Base-by-base conservation (phyloP, 2,888 invertebrate species). In the Drosophila borborema region DNA sequence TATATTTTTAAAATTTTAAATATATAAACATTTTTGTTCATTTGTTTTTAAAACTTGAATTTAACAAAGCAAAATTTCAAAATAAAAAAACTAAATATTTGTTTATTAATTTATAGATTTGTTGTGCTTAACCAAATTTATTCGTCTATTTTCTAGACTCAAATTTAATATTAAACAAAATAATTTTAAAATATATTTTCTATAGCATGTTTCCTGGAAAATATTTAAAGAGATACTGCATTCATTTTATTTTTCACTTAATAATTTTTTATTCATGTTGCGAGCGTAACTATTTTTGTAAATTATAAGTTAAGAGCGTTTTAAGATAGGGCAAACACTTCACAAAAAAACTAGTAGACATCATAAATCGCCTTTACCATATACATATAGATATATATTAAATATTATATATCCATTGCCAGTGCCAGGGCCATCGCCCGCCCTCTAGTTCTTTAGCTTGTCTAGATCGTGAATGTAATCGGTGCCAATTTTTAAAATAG, bases 381-480 rank as follows among this genome's bases (percentile, higher is more conserved):
- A 14, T 51, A 10, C n/a, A 23, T 38, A 23, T 54, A 6, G 9
- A 38, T 54, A 23, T 16, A n/a, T 49, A 49, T 23, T 38, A 10
- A 28, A 54, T 51, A 36, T 36, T 51, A 36, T 51, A 20, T 20
- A 51, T 51, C 41, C 36, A n/a, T 18, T 14, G 23, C 14, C 2
- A 10, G n/a, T 23, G 41, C 38, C 5, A 36, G 10, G 4, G 36
- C 38, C 31, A n/a, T n/a, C 12, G 18, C 14, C 2, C 31, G 40
- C 38, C 9, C 8, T 16, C 2, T 70, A 76, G 72, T 78, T 84
- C 16, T 85, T 84, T 64, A 91, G 68, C 48, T 92, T 92, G 77
- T 93, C 93, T 40, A 89, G 83, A 54, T 93, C 92, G 20, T 89
- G 86, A 59, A 93, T 88, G 60, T 93, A 93, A 63, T 93, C 93